A percentile compares a stretch with the other conserved stretches of the same genome.
phyloP scores from a whole-genome alignment of 2,113 vertebrate genomes.

The Lathamus discolor region DNA sequence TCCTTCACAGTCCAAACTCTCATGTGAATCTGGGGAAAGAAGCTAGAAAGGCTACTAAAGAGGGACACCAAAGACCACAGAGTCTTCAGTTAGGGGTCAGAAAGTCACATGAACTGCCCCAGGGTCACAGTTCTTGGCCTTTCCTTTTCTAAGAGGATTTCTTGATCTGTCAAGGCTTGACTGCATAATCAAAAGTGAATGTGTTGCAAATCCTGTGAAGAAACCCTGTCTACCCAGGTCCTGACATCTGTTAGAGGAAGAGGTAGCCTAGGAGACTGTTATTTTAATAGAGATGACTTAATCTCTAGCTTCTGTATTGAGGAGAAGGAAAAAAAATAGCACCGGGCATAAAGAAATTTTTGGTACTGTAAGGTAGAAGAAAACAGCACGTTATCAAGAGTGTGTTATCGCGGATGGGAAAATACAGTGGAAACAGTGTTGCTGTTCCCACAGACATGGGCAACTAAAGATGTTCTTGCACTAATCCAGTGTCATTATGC shows the following conservation, averaged over 20 bases:
- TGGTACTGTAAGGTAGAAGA: neutral
- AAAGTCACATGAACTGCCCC: neutral
- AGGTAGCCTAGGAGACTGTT: neutral
- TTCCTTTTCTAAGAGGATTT: neutral
- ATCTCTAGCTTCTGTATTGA: neutral
- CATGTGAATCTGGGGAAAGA: neutral
- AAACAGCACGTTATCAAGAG: neutral
- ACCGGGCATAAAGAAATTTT: neutral
- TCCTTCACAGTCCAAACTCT: neutral
- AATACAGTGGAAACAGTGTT: neutral
- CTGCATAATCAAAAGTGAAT: neutral
- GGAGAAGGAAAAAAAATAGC: neutral
- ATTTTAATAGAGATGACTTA: neutral
- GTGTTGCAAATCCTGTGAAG: neutral
- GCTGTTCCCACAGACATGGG: neutral
- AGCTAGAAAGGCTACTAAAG: neutral
- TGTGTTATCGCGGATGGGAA: neutral
- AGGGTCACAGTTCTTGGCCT: neutral
- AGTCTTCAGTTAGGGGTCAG: neutral
- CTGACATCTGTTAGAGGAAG: neutral
- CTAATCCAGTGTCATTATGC: neutral
- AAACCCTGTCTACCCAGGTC: neutral
- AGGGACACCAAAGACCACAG: neutral
- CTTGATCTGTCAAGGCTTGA: neutral
- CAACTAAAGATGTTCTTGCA: neutral